A percentile compares a stretch with the other conserved stretches of the same genome.
Conservation (phyloP, 2,797 vertebrate genomes). For the Carapus acus region DNA sequence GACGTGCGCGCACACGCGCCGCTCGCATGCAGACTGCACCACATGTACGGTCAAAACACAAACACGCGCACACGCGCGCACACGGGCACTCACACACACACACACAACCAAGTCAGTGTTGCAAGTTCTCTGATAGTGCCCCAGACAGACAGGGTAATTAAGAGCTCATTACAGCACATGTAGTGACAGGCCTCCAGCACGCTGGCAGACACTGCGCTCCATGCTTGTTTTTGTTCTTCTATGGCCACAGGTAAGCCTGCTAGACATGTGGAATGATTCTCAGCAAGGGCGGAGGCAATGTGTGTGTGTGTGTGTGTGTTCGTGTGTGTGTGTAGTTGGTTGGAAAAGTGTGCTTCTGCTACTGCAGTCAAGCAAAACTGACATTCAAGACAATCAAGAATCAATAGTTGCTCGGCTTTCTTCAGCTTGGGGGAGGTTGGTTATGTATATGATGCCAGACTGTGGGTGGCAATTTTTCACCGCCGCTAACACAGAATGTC, state of each 20-base stretch:
- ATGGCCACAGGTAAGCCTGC: slow-evolving; percentile 71
- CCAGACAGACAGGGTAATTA: slow-evolving; percentile 76
- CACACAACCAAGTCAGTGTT: slow-evolving; percentile 51
- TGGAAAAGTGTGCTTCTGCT: slow-evolving; percentile 53
- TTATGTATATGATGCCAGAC: slow-evolving; percentile 47
- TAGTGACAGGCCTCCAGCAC: slow-evolving; percentile 69
- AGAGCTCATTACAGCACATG: slow-evolving; percentile 74
- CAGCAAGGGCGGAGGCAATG: slow-evolving; percentile 38
- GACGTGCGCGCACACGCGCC: slow-evolving; percentile 33
- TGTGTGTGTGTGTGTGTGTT: slow-evolving; percentile 18
- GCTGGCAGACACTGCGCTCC: slow-evolving; percentile 60
- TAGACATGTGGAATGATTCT: slow-evolving; percentile 71
- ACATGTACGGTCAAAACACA: slow-evolving; percentile 41
- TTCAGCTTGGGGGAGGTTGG: slow-evolving; percentile 55
- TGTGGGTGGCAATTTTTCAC: slow-evolving; percentile 56
- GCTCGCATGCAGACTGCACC: slow-evolving; percentile 41
- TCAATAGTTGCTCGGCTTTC: slow-evolving; percentile 68
- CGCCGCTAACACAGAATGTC: slow-evolving; percentile 11
- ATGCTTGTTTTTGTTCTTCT: slow-evolving; percentile 69
- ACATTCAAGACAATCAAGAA: slow-evolving; percentile 60
- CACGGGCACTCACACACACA: slow-evolving; percentile 28
- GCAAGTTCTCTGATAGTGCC: slow-evolving; percentile 52
- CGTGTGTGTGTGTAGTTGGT: slow-evolving; percentile 45
- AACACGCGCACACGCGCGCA: slow-evolving; percentile 27
- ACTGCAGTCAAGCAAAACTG: slow-evolving; percentile 66